A percentile compares a stretch with the other conserved stretches of the same genome.
Conservation (phyloP, 2,113 vertebrate genomes). For the Nycticryphes semicollaris region DNA sequence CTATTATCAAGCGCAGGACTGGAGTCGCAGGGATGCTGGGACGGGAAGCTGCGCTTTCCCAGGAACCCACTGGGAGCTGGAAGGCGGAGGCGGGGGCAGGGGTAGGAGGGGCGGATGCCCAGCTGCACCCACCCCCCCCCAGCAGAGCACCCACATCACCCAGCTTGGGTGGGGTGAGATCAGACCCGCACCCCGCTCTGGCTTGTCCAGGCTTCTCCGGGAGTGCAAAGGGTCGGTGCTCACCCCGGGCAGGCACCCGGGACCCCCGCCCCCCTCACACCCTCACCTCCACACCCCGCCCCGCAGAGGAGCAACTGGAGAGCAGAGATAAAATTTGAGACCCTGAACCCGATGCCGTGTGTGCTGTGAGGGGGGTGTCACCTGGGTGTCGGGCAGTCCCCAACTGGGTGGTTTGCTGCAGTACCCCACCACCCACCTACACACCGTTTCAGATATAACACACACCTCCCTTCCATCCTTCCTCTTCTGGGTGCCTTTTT, state of each 20-base stretch:
- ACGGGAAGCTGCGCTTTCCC: slow-evolving; percentile 12
- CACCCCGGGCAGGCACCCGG: too few species aligned
- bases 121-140: not conserved
- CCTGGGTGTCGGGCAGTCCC: not conserved
- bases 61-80: not conserved
- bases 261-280: too few species aligned
- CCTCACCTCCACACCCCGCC: not conserved
- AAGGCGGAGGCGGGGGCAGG: too few species aligned
- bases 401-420: not conserved
- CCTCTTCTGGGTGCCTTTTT: not conserved
- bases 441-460: not conserved
- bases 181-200: not conserved
- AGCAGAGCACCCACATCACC: not conserved
- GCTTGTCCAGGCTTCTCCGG: not conserved
- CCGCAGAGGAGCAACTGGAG: not conserved
- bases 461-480: not conserved
- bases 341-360: not conserved
- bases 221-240: not conserved
- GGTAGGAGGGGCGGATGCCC: too few species aligned
- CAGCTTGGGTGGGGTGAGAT: not conserved
- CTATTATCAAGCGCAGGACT: not conserved
- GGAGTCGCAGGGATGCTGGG: not conserved
- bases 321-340: not conserved
- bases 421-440: not conserved
- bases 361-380: not conserved